Evolutionary conservation across 1,140 invertebrate species (phyloP), one percentile per base, ranked within the genome.

Genomic region (Aphidius gifuensis): DNA sequence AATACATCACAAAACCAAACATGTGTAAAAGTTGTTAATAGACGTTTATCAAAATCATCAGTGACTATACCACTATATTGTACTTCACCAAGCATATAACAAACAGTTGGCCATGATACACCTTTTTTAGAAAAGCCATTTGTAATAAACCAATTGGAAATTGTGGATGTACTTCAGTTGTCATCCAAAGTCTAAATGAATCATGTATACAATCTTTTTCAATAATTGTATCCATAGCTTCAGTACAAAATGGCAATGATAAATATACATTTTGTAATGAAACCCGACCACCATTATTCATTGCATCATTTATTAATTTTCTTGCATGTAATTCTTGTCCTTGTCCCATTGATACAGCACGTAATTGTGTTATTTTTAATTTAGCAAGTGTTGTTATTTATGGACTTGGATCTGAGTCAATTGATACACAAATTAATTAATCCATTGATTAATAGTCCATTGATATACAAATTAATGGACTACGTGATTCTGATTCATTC

Each of bases 41-140:
- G 81, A 59, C 94, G 84, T 78, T 96, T 96, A 76, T 97, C 95
- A 78, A 94, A 97, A 74, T 98, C 95, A 73, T 98, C 96, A 0
- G 96, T 98, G 0, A 98, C 95, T 70, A 95, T 82, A 2, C 96
- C 96, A 11, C 96, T 96, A 76, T 98, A 98, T 76, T 97, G 93
- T 5, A 82, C 79, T 80, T 98, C 95, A 39, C 95, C 95, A 47
- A 98, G 87, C 95, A 99, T 98, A 69, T 98, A 99, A 71, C 96
- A 94, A 2, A 99, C 89, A 2, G 96, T 98, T 42, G 93, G 92
- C 95, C 95, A 99, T 0, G 95, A 98, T 56, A 98, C 93, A 44
- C 94, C 94, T 84, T 95, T 96, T 74, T 96, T 98, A 0, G 93
- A 46, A 98, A 95, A 1, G 94, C 92, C 87, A 95, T 94, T 88